A percentile compares a stretch with the other conserved stretches of the same genome.
Evolutionary conservation across 2,888 invertebrate species (phyloP).

Genomic region (Osmoderma eremita): DNA sequence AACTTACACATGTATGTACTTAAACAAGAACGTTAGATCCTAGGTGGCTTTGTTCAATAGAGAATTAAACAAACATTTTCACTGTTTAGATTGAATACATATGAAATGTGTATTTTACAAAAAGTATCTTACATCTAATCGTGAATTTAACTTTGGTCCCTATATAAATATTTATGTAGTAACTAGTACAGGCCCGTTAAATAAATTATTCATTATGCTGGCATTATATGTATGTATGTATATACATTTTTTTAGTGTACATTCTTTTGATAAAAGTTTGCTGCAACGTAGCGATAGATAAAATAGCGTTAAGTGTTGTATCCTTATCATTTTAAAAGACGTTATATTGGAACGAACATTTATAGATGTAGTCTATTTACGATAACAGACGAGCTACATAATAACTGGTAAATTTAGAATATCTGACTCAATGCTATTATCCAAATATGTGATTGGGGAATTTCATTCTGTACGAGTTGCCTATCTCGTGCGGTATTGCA

Average conservation of each 20-base stretch:
- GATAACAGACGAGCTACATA: no score
- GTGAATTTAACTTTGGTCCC: background rate
- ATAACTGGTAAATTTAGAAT: no score
- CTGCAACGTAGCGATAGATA: background rate
- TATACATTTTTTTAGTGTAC: background rate
- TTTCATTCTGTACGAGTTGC: no score
- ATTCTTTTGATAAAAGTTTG: constrained; percentile 22
- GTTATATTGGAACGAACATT: background rate
- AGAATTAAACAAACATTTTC: no score
- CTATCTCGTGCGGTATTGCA: no score
- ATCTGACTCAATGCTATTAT: no score
- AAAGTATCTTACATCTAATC: background rate
- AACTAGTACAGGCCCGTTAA: background rate
- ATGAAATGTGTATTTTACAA: background rate
- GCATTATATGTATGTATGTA: background rate
- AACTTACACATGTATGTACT: no score
- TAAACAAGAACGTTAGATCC: no score
- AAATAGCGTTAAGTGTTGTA: background rate
- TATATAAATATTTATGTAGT: constrained; percentile 9
- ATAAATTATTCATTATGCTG: background rate
- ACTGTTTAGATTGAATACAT: no score
- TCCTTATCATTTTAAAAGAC: constrained; percentile 6
- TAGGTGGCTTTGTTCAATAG: no score
- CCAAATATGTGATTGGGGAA: no score
- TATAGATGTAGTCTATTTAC: background rate